Evolutionary conservation across 92 coral and sea anemone species (phyloP).

Genomic region (Nematostella vectensis): DNA sequence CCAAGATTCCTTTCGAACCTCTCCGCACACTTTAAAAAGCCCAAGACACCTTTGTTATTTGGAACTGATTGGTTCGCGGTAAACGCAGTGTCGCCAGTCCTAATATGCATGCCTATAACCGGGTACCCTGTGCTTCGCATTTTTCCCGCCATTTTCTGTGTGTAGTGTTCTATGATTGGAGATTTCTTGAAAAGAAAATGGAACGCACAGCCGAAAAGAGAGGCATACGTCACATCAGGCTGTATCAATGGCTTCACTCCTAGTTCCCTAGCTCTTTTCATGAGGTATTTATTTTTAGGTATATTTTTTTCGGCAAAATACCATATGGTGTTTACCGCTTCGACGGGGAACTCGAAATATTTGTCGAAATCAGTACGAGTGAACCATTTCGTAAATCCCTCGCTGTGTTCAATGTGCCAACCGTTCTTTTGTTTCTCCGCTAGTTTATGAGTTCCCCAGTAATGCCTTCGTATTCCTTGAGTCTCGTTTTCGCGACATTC

Average conservation of each 20-base stretch:
- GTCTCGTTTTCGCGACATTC: constrained; percentile 55
- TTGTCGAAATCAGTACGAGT: constrained; percentile 34
- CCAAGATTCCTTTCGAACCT: no score
- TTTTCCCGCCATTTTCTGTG: constrained; percentile 23
- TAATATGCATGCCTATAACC: constrained; percentile 66
- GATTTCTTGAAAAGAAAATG: constrained; percentile 72
- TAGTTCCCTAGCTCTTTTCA: constrained; percentile 51
- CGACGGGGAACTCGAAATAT: constrained; percentile 51
- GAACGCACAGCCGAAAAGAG: constrained; percentile 77
- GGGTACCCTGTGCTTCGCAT: constrained; percentile 32
- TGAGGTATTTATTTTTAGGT: constrained; percentile 37
- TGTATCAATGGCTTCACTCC: constrained; percentile 48
- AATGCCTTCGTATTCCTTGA: constrained; percentile 65
- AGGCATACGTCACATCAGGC: constrained; percentile 30
- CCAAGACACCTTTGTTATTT: no score
- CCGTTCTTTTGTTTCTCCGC: constrained; percentile 53
- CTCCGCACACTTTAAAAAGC: constrained; percentile 56
- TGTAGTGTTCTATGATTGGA: constrained; percentile 28
- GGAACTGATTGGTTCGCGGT: no score
- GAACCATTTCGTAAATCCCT: constrained; percentile 51
- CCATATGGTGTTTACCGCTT: constrained; percentile 71
- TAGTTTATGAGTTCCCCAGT: constrained; percentile 55
- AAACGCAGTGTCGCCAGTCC: no score
- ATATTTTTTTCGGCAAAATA: constrained; percentile 66
- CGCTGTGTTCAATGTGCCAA: constrained; percentile 53